phyloP scores from a whole-genome alignment of 1,140 invertebrate species.

The Zaprionus africanus region DNA sequence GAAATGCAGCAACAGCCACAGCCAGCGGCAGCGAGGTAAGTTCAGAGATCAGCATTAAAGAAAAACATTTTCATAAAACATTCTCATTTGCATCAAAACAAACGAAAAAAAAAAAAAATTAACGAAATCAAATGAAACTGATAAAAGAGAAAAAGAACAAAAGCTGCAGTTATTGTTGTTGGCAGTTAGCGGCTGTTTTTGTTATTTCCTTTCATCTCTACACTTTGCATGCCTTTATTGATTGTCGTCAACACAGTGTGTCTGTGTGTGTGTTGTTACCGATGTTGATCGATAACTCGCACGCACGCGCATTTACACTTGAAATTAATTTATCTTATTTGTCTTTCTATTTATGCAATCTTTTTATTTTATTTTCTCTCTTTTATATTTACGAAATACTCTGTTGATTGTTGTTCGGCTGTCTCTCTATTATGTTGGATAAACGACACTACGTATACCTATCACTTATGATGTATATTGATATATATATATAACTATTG shows the following conservation, averaged over 20 bases:
- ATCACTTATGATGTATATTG: background rate
- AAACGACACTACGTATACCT: conserved; percentile 2
- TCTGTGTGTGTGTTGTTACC: background rate
- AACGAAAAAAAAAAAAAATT: background rate
- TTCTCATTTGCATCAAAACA: background rate
- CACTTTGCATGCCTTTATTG: conserved; percentile 43
- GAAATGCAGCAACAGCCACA: conserved; percentile 21
- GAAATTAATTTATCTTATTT: conserved; percentile 9
- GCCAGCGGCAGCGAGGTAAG: conserved; percentile 47
- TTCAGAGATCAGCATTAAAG: background rate
- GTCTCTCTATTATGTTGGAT: conserved; percentile 30
- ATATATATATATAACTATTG: conserved; percentile 24
- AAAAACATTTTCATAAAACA: background rate
- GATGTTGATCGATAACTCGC: conserved; percentile 20
- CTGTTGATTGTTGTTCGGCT: conserved; percentile 58
- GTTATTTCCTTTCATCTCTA: conserved; percentile 17
- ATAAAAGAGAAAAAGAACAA: conserved; percentile 24
- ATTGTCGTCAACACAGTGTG: conserved; percentile 20
- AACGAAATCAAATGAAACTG: background rate
- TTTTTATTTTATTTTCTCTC: conserved; percentile 37
- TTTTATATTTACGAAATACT: conserved; percentile 37
- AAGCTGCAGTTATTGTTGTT: conserved; percentile 43
- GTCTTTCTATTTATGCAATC: conserved; percentile 12
- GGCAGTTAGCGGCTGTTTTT: conserved; percentile 42
- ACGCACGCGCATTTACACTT: conserved; percentile 14